Evolutionary conservation across 2,113 vertebrate species (phyloP).

Genomic region (Peromyscus californicus): DNA sequence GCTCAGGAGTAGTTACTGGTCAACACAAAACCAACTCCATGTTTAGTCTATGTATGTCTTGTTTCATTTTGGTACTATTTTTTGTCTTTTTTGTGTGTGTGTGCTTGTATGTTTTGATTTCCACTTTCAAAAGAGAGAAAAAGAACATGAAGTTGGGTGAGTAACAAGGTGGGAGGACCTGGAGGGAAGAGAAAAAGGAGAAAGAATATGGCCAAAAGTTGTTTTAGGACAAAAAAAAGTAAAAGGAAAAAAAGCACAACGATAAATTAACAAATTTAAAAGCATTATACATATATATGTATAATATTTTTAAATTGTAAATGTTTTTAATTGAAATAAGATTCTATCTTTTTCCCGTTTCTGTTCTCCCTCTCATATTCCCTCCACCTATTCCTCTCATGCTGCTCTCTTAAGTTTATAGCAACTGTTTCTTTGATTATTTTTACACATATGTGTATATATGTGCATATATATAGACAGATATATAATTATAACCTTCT

Average conservation of each 20-base stretch:
- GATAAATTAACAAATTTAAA: not conserved
- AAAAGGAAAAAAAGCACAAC: not conserved
- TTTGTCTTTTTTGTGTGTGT: not conserved
- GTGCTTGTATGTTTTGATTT: not conserved
- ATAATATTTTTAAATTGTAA: not conserved
- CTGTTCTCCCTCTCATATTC: not conserved
- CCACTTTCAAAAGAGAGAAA: not conserved
- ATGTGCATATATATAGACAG: not conserved
- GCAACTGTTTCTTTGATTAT: not conserved
- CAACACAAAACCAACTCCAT: not conserved
- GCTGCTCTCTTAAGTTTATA: not conserved
- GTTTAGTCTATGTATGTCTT: not conserved
- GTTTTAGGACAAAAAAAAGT: not conserved
- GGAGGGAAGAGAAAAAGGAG: not conserved
- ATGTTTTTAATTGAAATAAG: not conserved
- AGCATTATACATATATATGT: not conserved
- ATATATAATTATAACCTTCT: not conserved
- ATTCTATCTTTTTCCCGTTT: not conserved
- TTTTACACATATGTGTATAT: not conserved
- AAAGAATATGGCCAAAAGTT: not conserved
- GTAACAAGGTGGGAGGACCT: not conserved
- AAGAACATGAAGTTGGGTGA: not conserved
- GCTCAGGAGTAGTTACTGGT: not conserved
- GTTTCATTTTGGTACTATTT: not conserved
- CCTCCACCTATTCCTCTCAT: not conserved